Evolutionary conservation across 1,140 invertebrate genomes (phyloP).

Genomic region (Lysiphlebus fabarum): DNA sequence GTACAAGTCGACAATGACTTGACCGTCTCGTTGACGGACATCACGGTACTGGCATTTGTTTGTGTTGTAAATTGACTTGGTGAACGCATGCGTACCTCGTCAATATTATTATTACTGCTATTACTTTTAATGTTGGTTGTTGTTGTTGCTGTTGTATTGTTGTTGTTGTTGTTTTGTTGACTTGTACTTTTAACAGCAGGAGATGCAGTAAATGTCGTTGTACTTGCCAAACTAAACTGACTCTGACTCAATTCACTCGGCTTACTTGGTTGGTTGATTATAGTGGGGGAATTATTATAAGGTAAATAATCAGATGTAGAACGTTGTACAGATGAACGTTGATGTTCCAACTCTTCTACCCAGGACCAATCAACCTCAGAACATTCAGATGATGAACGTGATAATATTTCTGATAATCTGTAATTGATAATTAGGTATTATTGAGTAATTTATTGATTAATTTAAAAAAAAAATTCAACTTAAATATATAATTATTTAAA

Average conservation of each 20-base stretch:
- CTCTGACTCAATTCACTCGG: too few relatives aligned
- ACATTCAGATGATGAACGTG: constrained; percentile 38
- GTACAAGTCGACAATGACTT: constrained; percentile 35
- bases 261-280: too few relatives aligned
- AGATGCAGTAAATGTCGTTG: too few relatives aligned
- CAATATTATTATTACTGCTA: background rate
- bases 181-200: too few relatives aligned
- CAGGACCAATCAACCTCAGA: constrained; percentile 54
- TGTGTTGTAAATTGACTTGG: constrained; percentile 1
- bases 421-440: too few relatives aligned
- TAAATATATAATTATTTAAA: too few relatives aligned
- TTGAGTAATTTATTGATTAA: too few relatives aligned
- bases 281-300: background rate
- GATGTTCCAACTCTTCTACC: constrained; percentile 43
- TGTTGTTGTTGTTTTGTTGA: background rate
- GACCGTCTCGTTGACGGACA: constrained; percentile 49
- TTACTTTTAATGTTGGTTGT: constrained; percentile 18
- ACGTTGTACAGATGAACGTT: constrained; percentile 6
- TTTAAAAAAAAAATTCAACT: too few relatives aligned
- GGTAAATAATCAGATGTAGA: background rate
- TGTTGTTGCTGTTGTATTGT: background rate
- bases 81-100: constrained; percentile 24
- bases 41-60: constrained; percentile 45
- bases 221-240: too few relatives aligned
- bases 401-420: constrained; percentile 6